Conservation (phyloP, 1,140 invertebrate genomes). For the Euura lappo region DNA sequence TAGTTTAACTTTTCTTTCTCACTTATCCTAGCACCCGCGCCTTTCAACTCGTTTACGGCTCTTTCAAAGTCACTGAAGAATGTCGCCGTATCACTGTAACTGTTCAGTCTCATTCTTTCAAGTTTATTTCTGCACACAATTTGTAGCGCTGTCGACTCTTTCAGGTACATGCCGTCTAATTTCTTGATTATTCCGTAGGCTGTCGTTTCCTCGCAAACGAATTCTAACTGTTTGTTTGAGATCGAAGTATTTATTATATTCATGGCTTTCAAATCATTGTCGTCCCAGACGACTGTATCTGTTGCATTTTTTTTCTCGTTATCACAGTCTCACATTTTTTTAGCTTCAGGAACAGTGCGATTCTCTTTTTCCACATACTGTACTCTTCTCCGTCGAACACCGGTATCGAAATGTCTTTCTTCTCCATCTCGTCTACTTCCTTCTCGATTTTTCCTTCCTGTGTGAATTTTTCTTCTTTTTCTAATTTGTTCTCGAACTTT, state of each 20-base stretch:
- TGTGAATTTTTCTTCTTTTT: too few relatives aligned
- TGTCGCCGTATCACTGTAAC: conserved; percentile 17
- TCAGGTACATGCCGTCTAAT: conserved; percentile 33
- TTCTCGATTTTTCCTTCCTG: too few relatives aligned
- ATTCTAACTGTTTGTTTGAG: conserved; percentile 34
- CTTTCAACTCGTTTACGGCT: conserved; percentile 32
- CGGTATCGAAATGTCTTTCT: conserved; percentile 6
- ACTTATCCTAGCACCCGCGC: conserved; percentile 26
- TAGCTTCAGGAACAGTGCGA: background rate
- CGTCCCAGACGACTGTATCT: conserved; percentile 25
- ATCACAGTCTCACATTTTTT: conserved; percentile 29
- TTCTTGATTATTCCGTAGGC: conserved; percentile 34
- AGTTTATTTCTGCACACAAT: conserved; percentile 32
- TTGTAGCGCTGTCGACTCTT: conserved; percentile 36
- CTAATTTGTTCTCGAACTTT: conserved; percentile 20
- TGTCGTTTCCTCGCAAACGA: conserved; percentile 24
- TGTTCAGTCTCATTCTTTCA: conserved; percentile 30
- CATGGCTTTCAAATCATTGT: conserved; percentile 28
- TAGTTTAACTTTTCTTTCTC: conserved; percentile 41
- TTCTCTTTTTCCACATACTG: conserved; percentile 14
- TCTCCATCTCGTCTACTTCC: background rate
- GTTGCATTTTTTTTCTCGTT: conserved; percentile 10
- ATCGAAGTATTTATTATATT: conserved; percentile 33
- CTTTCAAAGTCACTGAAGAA: conserved; percentile 39
- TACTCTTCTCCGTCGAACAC: conserved; percentile 18